Conservation (phyloP, 2,113 vertebrate genomes). For the Condylura cristata region DNA sequence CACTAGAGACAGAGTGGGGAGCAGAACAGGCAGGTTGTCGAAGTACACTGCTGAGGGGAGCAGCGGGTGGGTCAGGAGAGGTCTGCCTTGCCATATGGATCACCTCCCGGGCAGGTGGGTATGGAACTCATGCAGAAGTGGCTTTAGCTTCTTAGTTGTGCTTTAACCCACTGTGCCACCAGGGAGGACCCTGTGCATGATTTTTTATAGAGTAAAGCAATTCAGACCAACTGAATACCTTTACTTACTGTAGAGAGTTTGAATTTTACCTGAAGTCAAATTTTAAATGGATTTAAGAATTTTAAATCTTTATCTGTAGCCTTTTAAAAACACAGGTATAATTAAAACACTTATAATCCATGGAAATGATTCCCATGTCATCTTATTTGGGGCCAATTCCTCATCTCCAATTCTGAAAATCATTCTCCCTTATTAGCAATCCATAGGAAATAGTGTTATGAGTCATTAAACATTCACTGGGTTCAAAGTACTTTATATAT, state of each 20-base stretch:
- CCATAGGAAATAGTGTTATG: neutral
- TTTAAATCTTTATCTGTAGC: slow-evolving; percentile 17
- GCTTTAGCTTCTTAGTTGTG: no score
- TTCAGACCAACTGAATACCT: slow-evolving; percentile 9
- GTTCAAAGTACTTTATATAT: neutral
- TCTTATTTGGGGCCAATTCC: neutral
- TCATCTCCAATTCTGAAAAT: slow-evolving; percentile 25
- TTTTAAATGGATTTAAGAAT: no score
- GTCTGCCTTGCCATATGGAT: no score
- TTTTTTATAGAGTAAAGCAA: slow-evolving; percentile 57
- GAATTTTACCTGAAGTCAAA: slow-evolving; percentile 40
- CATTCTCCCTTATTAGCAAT: slow-evolving; percentile 3
- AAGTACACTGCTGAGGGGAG: no score
- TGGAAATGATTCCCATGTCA: slow-evolving; percentile 3
- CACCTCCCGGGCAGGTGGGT: no score
- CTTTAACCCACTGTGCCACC: no score
- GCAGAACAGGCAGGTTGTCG: no score
- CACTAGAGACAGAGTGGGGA: no score
- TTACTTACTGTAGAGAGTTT: slow-evolving; percentile 44
- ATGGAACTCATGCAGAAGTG: no score
- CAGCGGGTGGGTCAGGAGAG: no score
- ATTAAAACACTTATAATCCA: slow-evolving; percentile 45
- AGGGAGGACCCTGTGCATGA: no score
- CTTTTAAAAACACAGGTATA: neutral
- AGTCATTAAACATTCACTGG: neutral